These are phyloP conservation scores for Aricia artaxerxes DNA, from an alignment of 2,888 invertebrate genomes.

Conservation along the genomic window DNA sequence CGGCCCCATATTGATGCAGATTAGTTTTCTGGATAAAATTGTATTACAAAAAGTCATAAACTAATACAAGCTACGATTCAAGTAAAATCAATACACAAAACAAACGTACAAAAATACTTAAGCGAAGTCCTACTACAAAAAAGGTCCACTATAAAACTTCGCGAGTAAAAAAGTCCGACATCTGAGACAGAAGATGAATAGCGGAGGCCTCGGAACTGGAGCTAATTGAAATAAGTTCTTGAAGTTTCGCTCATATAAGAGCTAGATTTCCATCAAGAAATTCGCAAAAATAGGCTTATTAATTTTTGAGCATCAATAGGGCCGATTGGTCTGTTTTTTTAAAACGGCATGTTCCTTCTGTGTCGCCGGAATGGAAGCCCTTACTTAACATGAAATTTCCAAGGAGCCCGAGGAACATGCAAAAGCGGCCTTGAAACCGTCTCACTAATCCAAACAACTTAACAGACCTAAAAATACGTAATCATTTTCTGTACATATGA, in stretches of 20 bases:
- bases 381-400: too few relatives aligned
- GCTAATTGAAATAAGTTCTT: conserved; percentile 21
- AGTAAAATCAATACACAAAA: conserved; percentile 14
- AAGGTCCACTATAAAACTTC: conserved; percentile 20
- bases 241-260: background rate
- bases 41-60: background rate
- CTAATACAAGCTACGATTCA: background rate
- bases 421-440: too few relatives aligned
- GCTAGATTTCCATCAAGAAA: background rate
- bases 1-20: too few relatives aligned
- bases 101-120: conserved; percentile 4
- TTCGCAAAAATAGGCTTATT: background rate
- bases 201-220: conserved; percentile 14
- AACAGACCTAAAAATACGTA: background rate
- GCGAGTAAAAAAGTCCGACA: conserved; percentile 15
- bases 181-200: conserved; percentile 18
- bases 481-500: background rate
- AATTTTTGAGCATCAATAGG: background rate
- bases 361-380: too few relatives aligned
- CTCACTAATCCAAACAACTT: background rate
- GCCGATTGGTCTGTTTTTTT: background rate
- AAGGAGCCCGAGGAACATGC: too few relatives aligned
- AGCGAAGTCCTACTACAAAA: conserved; percentile 15
- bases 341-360: background rate
- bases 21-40: too few relatives aligned